Evolutionary conservation across 2,888 invertebrate genomes (phyloP).

Genomic region (Pharmacophagus antenor): DNA sequence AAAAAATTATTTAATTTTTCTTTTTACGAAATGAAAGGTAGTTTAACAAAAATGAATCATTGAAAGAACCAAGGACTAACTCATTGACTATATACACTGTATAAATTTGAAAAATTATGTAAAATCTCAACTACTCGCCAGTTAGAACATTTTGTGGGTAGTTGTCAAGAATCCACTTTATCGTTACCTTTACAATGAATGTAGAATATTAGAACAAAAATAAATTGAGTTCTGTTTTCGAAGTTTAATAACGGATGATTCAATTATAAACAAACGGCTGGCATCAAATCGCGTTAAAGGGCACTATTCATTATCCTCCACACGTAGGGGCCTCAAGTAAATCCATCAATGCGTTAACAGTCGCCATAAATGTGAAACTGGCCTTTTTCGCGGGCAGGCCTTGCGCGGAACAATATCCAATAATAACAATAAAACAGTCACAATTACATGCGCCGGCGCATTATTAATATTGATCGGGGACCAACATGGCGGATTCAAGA

Average conservation of each 20-base stretch:
- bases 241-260: background rate
- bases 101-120: too few relatives aligned
- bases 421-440: slow-evolving; percentile 68
- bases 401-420: slow-evolving; percentile 73
- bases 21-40: too few relatives aligned
- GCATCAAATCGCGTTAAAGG: slow-evolving; percentile 27
- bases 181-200: too few relatives aligned
- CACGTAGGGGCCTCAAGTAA: slow-evolving; percentile 40
- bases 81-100: too few relatives aligned
- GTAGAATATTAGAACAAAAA: background rate
- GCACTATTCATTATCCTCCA: slow-evolving; percentile 36
- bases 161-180: too few relatives aligned
- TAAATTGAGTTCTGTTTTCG: background rate
- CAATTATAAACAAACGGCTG: slow-evolving; percentile 3
- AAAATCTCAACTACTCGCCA: too few relatives aligned
- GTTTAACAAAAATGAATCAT: too few relatives aligned
- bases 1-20: too few relatives aligned
- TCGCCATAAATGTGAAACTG: slow-evolving; percentile 52
- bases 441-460: slow-evolving; percentile 50
- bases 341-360: slow-evolving; percentile 40
- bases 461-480: slow-evolving; percentile 49
- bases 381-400: slow-evolving; percentile 66
- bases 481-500: slow-evolving; percentile 43
- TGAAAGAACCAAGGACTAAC: too few relatives aligned
- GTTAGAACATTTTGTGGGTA: too few relatives aligned